A percentile compares a stretch with the other conserved stretches of the same genome.
These are phyloP conservation scores for Arremon brunneinucha DNA, from an alignment of 2,797 vertebrate species.

Conservation along the genomic window DNA sequence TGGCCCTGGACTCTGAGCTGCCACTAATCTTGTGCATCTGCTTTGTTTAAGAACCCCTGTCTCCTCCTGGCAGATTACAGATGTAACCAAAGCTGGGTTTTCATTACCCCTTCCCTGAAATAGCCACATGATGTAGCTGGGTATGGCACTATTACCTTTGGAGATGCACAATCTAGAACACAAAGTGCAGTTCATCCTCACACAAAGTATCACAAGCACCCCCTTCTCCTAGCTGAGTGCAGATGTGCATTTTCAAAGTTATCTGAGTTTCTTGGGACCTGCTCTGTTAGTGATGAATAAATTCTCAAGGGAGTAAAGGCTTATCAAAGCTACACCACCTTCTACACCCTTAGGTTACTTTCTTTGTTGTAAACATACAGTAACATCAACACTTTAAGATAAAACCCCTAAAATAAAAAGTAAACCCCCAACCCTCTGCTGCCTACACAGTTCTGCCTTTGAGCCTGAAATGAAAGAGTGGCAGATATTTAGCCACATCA, in stretches of 20 bases:
- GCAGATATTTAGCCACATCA: constrained; percentile 14
- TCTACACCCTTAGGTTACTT: not conserved
- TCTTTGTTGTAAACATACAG: constrained; percentile 15
- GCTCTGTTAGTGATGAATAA: not conserved
- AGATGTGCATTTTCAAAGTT: not conserved
- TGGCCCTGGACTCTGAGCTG: constrained; percentile 46
- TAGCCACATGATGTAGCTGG: not conserved
- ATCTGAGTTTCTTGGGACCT: not conserved
- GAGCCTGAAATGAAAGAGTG: constrained; percentile 39
- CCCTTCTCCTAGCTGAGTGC: not conserved
- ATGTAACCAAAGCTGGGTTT: not conserved
- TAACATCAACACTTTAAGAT: not conserved
- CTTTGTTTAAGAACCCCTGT: not conserved
- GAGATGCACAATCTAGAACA: not conserved
- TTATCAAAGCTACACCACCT: constrained; percentile 5
- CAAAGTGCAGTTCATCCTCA: not conserved
- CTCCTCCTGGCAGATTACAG: not conserved
- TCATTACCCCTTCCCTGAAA: constrained; percentile 9
- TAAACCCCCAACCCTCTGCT: not conserved
- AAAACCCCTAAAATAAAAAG: constrained; percentile 27
- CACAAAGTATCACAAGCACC: not conserved
- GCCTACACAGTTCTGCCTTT: constrained; percentile 25
- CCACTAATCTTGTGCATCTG: not conserved
- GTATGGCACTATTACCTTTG: not conserved
- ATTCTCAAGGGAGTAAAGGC: not conserved